Evolutionary conservation across 2,888 invertebrate genomes (phyloP).

Genomic region (Blastobasis adustella): DNA sequence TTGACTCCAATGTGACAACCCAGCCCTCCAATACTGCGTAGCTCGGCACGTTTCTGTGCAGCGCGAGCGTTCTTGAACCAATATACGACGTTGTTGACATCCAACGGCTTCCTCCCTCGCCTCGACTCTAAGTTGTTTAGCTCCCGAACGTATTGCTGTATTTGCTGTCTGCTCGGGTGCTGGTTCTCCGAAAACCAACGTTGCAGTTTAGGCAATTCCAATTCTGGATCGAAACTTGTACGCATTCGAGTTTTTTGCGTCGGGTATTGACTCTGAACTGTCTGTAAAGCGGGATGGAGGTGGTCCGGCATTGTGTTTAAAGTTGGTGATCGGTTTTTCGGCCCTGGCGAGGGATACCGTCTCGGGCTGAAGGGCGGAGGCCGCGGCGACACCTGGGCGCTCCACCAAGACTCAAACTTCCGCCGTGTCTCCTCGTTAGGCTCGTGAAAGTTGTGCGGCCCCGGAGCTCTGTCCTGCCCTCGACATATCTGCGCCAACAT

Average conservation of each 20-base stretch:
- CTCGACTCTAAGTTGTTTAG: slow-evolving; percentile 94
- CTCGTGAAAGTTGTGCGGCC: slow-evolving; percentile 79
- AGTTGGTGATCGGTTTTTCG: slow-evolving; percentile 67
- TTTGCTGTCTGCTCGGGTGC: slow-evolving; percentile 97
- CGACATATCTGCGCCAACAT: slow-evolving; percentile 89
- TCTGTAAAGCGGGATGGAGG: slow-evolving; percentile 84
- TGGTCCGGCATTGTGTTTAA: slow-evolving; percentile 67
- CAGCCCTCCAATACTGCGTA: slow-evolving; percentile 77
- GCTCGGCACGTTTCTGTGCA: slow-evolving; percentile 93
- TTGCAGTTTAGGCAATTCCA: slow-evolving; percentile 96
- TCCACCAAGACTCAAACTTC: slow-evolving; percentile 95
- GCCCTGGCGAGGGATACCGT: slow-evolving; percentile 66
- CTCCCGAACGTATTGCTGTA: slow-evolving; percentile 95
- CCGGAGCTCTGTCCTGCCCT: slow-evolving; percentile 79
- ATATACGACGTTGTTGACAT: slow-evolving; percentile 96
- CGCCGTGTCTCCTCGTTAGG: slow-evolving; percentile 88
- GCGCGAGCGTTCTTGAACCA: slow-evolving; percentile 99
- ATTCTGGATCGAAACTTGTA: slow-evolving; percentile 97
- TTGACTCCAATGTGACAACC: slow-evolving; percentile 77
- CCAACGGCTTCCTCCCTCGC: slow-evolving; percentile 93
- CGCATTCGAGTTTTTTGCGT: slow-evolving; percentile 95
- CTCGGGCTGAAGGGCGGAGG: slow-evolving; percentile 68
- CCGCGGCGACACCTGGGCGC: slow-evolving; percentile 80
- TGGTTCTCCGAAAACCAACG: slow-evolving; percentile 98
- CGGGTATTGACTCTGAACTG: slow-evolving; percentile 83